Conservation (phyloP, 2,888 invertebrate genomes). For the Drosophila anomalata region DNA sequence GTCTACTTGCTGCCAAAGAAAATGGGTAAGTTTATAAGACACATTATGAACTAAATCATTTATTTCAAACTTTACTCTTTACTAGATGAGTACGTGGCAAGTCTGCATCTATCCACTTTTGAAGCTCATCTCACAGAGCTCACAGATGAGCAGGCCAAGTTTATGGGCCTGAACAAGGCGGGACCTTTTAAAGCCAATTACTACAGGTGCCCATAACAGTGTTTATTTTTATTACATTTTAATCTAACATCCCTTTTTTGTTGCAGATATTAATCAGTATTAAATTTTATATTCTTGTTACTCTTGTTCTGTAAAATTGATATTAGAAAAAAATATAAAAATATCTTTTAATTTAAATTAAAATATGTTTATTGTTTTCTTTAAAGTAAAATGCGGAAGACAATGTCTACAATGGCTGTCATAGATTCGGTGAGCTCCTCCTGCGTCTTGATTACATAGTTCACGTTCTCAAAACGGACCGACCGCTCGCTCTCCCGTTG, state of each 20-base stretch:
- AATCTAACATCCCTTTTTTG: conserved; percentile 6
- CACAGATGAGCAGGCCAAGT: conserved; percentile 97
- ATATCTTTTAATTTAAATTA: background rate
- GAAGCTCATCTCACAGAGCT: conserved; percentile 98
- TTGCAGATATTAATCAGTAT: conserved; percentile 66
- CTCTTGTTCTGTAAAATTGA: conserved; percentile 22
- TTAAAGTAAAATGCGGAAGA: no score
- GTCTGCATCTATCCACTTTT: conserved; percentile 96
- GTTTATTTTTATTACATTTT: background rate
- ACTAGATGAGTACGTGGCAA: conserved; percentile 97
- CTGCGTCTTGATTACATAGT: no score
- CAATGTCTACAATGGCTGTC: no score
- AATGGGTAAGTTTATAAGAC: conserved; percentile 88
- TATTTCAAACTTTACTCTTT: background rate
- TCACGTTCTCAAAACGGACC: no score
- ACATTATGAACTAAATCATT: background rate
- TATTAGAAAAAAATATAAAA: conserved; percentile 22
- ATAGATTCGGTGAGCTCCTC: no score
- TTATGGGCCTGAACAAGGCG: conserved; percentile 97
- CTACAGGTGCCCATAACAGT: conserved; percentile 90
- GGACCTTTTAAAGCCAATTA: conserved; percentile 99
- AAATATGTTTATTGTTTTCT: background rate
- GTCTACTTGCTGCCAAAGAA: conserved; percentile 98
- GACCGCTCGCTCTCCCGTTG: no score
- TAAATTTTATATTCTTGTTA: conserved; percentile 10